phyloP scores from a whole-genome alignment of 2,113 vertebrate genomes.

The Phyllostomus hastatus region DNA sequence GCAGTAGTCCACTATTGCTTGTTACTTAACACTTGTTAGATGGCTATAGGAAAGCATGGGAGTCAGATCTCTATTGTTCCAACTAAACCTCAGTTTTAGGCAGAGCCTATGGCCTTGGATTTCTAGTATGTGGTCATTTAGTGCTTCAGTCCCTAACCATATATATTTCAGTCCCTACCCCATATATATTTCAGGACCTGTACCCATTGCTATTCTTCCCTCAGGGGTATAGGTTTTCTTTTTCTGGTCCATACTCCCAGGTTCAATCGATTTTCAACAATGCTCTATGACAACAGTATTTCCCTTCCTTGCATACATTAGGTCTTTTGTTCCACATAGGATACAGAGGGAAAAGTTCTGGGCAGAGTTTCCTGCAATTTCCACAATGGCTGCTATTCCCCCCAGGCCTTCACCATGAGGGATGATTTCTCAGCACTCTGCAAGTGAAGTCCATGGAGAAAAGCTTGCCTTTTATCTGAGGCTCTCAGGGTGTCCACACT shows the following conservation, averaged over 20 bases:
- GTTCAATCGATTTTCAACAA: not conserved
- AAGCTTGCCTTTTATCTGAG: not conserved
- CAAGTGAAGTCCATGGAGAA: not conserved
- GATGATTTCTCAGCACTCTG: not conserved
- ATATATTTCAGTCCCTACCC: not conserved
- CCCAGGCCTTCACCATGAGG: not conserved
- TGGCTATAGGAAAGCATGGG: not conserved
- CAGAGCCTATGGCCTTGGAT: not conserved
- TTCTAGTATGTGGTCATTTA: not conserved
- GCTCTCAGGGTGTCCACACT: not conserved
- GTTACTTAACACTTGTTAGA: not conserved
- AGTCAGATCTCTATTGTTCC: not conserved
- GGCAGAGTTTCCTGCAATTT: not conserved
- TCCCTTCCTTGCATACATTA: not conserved
- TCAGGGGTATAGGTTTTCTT: not conserved
- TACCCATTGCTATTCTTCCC: not conserved
- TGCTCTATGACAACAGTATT: not conserved
- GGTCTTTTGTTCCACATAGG: not conserved
- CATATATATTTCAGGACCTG: not conserved
- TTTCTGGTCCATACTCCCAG: not conserved
- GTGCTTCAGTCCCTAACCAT: not conserved
- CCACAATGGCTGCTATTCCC: not conserved
- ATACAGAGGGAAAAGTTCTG: not conserved
- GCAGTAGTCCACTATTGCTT: not conserved
- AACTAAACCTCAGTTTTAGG: not conserved